Conservation (phyloP, 2,888 invertebrate genomes). For the Morinoia aosen region DNA sequence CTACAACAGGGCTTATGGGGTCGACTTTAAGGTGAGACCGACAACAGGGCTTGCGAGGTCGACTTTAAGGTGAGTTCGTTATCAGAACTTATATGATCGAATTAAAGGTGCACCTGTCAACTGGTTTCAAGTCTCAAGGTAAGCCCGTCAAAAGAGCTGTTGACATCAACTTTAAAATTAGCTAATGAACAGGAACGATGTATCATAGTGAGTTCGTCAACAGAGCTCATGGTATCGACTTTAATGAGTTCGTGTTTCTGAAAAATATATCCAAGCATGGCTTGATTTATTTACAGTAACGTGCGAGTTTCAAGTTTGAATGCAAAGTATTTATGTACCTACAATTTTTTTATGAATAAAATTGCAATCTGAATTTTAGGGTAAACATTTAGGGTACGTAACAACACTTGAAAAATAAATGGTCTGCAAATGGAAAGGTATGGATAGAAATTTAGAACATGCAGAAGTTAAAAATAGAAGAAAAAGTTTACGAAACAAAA, state of each 20-base stretch:
- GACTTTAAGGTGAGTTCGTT: constrained; percentile 23
- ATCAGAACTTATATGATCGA: not conserved
- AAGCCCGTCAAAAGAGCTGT: not conserved
- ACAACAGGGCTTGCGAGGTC: not conserved
- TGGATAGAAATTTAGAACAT: not conserved
- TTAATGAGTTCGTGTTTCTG: too few species aligned
- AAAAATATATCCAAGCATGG: too few species aligned
- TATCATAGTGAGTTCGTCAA: not conserved
- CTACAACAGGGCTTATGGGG: constrained; percentile 44
- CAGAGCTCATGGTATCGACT: constrained; percentile 8
- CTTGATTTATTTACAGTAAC: too few species aligned
- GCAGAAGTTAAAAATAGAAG: too few species aligned
- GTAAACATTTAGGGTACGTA: not conserved
- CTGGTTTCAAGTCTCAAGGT: not conserved
- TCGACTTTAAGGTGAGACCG: constrained; percentile 38
- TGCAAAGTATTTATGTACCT: too few species aligned
- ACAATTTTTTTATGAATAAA: not conserved
- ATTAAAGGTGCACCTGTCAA: too few species aligned
- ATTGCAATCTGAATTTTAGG: not conserved
- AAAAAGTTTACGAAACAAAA: too few species aligned
- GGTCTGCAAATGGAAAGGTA: not conserved
- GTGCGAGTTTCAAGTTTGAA: too few species aligned
- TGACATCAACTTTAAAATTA: not conserved
- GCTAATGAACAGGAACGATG: too few species aligned
- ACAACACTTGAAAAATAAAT: not conserved